These are phyloP conservation scores for Salticus scenicus DNA, from an alignment of 2,888 invertebrate genomes.

Conservation along the genomic window DNA sequence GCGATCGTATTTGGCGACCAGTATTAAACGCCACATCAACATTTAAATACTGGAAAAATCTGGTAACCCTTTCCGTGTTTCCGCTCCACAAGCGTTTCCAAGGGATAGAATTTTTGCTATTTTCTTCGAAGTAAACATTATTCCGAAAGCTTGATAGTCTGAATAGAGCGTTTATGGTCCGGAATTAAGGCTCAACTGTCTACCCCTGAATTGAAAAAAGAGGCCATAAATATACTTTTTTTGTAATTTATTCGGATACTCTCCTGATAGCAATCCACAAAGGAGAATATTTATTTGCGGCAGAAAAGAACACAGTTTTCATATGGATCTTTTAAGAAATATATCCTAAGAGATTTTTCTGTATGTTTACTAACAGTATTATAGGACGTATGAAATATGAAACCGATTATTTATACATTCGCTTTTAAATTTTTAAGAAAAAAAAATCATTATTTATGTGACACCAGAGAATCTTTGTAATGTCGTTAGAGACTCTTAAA, in stretches of 20 bases:
- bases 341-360: too few relatives aligned
- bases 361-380: too few relatives aligned
- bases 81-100: slow-evolving; percentile 31
- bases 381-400: too few relatives aligned
- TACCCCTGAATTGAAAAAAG: slow-evolving; percentile 52
- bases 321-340: too few relatives aligned
- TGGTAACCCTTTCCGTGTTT: slow-evolving; percentile 28
- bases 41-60: slow-evolving; percentile 17
- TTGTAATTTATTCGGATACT: slow-evolving; percentile 56
- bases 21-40: slow-evolving; percentile 15
- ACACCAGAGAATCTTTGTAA: too few relatives aligned
- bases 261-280: slow-evolving; percentile 2
- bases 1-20: neutral
- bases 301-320: too few relatives aligned
- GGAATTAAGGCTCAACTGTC: slow-evolving; percentile 53
- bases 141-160: slow-evolving; percentile 57
- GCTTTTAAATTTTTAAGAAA: too few relatives aligned
- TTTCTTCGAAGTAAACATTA: slow-evolving; percentile 61
- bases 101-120: slow-evolving; percentile 35
- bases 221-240: slow-evolving; percentile 50
- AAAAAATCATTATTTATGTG: too few relatives aligned
- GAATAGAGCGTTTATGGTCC: slow-evolving; percentile 61
- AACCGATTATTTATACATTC: too few relatives aligned
- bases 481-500: too few relatives aligned
- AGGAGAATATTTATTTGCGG: too few relatives aligned